phyloP scores from a whole-genome alignment of 2,113 vertebrate species.

The Riparia riparia region DNA sequence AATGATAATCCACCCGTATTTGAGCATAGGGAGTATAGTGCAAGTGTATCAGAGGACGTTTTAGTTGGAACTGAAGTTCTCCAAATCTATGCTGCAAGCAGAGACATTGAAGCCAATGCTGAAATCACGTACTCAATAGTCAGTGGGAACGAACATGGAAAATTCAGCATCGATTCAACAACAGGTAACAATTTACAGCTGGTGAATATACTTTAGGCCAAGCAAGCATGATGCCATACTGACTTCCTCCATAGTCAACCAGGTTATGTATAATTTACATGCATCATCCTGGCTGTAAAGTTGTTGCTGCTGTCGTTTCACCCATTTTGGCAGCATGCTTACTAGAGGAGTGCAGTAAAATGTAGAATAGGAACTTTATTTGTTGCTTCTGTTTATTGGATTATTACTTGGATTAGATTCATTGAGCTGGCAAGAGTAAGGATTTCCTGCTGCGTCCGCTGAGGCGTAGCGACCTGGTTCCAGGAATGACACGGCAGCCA shows the following conservation, averaged over 20 bases:
- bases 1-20: slow-evolving; percentile 97
- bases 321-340: background rate
- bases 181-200: slow-evolving; percentile 79
- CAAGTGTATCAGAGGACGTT: slow-evolving; percentile 86
- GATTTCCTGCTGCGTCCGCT: too few species aligned
- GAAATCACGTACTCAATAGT: slow-evolving; percentile 92
- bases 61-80: slow-evolving; percentile 86
- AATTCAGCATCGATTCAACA: slow-evolving; percentile 89
- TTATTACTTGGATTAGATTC: background rate
- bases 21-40: slow-evolving; percentile 91
- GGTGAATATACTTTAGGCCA: background rate
- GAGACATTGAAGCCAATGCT: slow-evolving; percentile 87
- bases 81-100: slow-evolving; percentile 91
- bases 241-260: background rate
- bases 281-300: background rate
- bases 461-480: too few species aligned
- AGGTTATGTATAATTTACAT: background rate
- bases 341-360: background rate
- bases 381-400: background rate
- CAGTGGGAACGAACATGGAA: slow-evolving; percentile 92
- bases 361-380: background rate
- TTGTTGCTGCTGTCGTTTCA: background rate
- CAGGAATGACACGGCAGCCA: too few species aligned
- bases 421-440: background rate
- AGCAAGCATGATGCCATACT: background rate